A percentile compares a stretch with the other conserved stretches of the same genome.
These are phyloP conservation scores for Choristoneura rosaceana DNA, from an alignment of 2,888 invertebrate species.

Conservation along the genomic window DNA sequence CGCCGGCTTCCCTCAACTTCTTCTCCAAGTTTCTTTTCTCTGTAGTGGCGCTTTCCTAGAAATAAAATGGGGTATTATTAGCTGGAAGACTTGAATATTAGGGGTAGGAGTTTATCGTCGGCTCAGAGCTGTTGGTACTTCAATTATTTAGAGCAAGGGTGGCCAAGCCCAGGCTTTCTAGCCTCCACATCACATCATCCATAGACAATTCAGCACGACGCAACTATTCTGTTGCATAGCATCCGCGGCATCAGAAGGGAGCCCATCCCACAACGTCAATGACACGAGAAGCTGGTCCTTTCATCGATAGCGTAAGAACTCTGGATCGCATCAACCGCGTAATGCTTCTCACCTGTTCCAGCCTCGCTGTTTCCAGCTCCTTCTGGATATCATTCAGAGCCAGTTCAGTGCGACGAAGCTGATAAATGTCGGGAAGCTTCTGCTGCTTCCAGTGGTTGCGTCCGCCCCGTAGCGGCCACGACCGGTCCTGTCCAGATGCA, in stretches of 20 bases:
- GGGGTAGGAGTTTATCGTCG: no score
- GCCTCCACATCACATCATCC: conserved; percentile 92
- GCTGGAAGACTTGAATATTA: no score
- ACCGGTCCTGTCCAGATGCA: no score
- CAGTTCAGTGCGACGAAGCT: conserved; percentile 95
- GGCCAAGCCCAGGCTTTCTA: no score
- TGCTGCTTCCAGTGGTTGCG: no score
- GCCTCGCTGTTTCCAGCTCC: conserved; percentile 92
- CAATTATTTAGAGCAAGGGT: no score
- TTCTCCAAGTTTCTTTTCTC: conserved; percentile 94
- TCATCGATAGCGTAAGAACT: conserved; percentile 86
- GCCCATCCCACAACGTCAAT: conserved; percentile 94
- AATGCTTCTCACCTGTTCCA: conserved; percentile 85
- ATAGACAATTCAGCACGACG: conserved; percentile 95
- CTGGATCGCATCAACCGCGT: no score
- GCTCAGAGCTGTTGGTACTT: no score
- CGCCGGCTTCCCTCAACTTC: conserved; percentile 91
- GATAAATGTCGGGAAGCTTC: conserved; percentile 98
- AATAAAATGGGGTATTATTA: conserved; percentile 35
- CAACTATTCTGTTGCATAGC: conserved; percentile 96
- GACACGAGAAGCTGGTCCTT: conserved; percentile 96
- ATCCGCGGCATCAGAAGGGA: conserved; percentile 94
- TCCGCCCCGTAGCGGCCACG: no score
- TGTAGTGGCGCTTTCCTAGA: conserved; percentile 91
- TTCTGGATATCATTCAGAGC: conserved; percentile 94